Percentiles rank a stretch among this genome's conserved stretches.
Evolutionary conservation across 2,797 vertebrate species (phyloP).

Genomic region (Phrynocephalus forsythii): DNA sequence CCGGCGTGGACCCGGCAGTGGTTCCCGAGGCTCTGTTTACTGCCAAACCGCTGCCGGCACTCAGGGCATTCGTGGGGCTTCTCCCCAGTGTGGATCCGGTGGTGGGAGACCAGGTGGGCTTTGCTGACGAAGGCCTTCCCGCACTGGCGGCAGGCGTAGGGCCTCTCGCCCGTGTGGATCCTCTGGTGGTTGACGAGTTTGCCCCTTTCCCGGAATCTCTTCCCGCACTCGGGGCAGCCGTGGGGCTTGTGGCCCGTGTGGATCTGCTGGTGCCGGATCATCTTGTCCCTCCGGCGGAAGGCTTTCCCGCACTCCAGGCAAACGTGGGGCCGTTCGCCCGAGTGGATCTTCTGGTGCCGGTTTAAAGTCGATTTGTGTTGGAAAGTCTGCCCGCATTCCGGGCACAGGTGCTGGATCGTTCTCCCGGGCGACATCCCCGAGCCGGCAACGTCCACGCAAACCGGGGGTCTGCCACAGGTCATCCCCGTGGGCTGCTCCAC

Average conservation of each 20-base stretch:
- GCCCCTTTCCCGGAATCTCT: conserved; percentile 36
- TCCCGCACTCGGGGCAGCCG: conserved; percentile 37
- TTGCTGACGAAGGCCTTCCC: conserved; percentile 68
- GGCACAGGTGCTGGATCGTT: conserved; percentile 27
- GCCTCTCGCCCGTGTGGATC: conserved; percentile 23
- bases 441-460: background rate
- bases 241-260: conserved; percentile 28
- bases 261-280: conserved; percentile 35
- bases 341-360: conserved; percentile 39
- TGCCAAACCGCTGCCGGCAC: conserved; percentile 63
- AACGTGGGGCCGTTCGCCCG: conserved; percentile 17
- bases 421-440: background rate
- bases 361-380: conserved; percentile 43
- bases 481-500: conserved; percentile 22
- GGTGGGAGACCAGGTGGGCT: conserved; percentile 64
- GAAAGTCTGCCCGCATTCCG: conserved; percentile 44
- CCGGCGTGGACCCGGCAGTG: conserved; percentile 21
- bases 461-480: conserved; percentile 1
- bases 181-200: conserved; percentile 37
- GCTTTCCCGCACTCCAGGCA: conserved; percentile 31
- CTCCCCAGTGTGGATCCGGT: conserved; percentile 60
- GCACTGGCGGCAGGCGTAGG: conserved; percentile 34
- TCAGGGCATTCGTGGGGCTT: conserved; percentile 67
- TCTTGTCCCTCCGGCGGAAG: conserved; percentile 38
- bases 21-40: conserved; percentile 21